Percentiles rank a stretch among this genome's conserved stretches.
These are phyloP conservation scores for Pocota personata DNA, from an alignment of 2,888 invertebrate genomes.

Conservation along the genomic window DNA sequence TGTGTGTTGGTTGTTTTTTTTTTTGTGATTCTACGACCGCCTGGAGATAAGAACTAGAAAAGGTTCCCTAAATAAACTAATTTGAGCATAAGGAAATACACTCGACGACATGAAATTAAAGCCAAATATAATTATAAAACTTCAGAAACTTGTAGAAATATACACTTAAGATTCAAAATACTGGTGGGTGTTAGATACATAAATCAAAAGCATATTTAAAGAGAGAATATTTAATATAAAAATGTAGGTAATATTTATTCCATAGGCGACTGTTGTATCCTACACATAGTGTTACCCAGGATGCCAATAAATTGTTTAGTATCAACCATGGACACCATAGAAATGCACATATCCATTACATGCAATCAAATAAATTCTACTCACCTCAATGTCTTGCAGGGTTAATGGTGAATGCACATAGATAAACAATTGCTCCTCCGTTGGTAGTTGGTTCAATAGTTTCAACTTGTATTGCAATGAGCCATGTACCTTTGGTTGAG, in stretches of 20 bases:
- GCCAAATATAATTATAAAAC: not conserved
- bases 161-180: too few species aligned
- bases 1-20: not conserved
- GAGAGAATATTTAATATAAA: not conserved
- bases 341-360: conserved; percentile 28
- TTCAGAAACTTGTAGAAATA: too few species aligned
- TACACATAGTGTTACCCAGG: too few species aligned
- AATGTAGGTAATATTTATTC: not conserved
- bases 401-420: conserved; percentile 81
- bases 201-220: too few species aligned
- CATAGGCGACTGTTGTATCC: not conserved
- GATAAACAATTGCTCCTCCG: conserved; percentile 80
- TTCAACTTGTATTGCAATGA: conserved; percentile 80
- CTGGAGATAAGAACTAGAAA: conserved; percentile 55
- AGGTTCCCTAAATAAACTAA: conserved; percentile 17
- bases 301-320: conserved; percentile 23
- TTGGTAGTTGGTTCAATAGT: conserved; percentile 78
- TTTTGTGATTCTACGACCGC: conserved; percentile 39
- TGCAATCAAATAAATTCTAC: conserved; percentile 70
- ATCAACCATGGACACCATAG: not conserved
- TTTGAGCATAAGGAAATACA: conserved; percentile 16
- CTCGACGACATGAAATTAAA: conserved; percentile 15
- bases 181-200: too few species aligned
- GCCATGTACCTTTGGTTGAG: conserved; percentile 80
- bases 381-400: conserved; percentile 81